Conservation (phyloP, 2,797 vertebrate genomes). For the Champsocephalus esox region DNA sequence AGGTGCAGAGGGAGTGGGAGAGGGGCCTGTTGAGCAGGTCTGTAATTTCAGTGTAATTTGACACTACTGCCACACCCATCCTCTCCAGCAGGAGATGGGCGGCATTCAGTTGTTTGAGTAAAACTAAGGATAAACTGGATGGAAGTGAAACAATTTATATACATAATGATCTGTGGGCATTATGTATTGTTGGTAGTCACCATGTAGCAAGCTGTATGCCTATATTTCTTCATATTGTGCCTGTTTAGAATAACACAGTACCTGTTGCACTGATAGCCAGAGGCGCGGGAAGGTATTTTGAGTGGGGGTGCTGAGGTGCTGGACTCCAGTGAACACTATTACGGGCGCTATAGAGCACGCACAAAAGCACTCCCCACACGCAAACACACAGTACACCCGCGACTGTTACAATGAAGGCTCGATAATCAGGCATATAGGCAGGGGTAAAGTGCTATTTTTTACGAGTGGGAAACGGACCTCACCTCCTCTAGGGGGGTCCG, state of each 20-base stretch:
- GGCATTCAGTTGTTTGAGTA: neutral
- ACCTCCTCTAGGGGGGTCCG: too few species aligned
- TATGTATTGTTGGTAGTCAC: neutral
- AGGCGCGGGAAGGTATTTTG: too few species aligned
- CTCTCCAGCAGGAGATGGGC: conserved; percentile 15
- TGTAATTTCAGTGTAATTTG: conserved; percentile 64
- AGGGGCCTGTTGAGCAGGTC: conserved; percentile 48
- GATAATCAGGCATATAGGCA: too few species aligned
- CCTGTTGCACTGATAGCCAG: neutral
- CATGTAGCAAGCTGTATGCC: neutral
- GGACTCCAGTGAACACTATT: too few species aligned
- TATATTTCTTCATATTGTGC: neutral
- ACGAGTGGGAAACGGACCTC: too few species aligned
- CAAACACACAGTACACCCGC: too few species aligned
- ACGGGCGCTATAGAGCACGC: too few species aligned
- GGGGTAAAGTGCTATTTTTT: too few species aligned
- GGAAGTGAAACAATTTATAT: neutral
- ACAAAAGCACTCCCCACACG: too few species aligned
- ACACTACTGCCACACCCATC: conserved; percentile 59
- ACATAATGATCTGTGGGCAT: neutral
- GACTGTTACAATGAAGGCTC: too few species aligned
- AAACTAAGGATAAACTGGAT: conserved; percentile 2
- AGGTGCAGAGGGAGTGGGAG: conserved; percentile 24
- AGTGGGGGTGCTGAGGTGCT: too few species aligned
- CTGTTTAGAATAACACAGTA: neutral